phyloP scores from a whole-genome alignment of 2,113 vertebrate genomes.

The Labrus mixtus region DNA sequence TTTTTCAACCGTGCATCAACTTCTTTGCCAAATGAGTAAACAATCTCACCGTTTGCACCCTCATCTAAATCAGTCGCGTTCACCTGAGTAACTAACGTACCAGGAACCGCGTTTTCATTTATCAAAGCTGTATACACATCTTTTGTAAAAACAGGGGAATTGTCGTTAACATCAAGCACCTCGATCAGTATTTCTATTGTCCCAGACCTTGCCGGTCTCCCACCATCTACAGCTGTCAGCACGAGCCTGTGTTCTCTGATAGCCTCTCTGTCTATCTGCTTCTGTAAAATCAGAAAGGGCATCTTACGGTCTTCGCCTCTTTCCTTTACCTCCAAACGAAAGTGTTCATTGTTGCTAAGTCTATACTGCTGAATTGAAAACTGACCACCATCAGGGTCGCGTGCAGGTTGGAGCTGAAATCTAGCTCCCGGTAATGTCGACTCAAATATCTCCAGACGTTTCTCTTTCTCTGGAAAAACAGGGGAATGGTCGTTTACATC shows the following conservation, averaged over 20 bases:
- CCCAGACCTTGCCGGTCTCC: conserved; percentile 75
- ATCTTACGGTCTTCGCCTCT: conserved; percentile 74
- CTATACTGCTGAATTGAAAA: conserved; percentile 82
- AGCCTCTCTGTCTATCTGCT: conserved; percentile 76
- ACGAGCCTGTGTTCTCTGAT: conserved; percentile 56
- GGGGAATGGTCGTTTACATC: conserved; percentile 87
- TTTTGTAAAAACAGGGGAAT: conserved; percentile 76
- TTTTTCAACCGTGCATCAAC: conserved; percentile 57
- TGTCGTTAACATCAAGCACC: conserved; percentile 83
- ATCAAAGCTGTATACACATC: conserved; percentile 65
- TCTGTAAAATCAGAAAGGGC: conserved; percentile 75
- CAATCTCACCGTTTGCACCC: conserved; percentile 72
- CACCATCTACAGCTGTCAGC: conserved; percentile 80
- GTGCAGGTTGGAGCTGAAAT: conserved; percentile 83
- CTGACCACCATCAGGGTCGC: conserved; percentile 81
- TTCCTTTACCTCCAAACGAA: conserved; percentile 78
- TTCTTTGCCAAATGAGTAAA: conserved; percentile 70
- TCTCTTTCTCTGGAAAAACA: conserved; percentile 68
- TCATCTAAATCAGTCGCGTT: conserved; percentile 80
- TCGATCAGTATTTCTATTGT: conserved; percentile 61
- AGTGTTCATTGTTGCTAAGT: conserved; percentile 77
- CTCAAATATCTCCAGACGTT: conserved; percentile 79
- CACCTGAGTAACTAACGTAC: conserved; percentile 68
- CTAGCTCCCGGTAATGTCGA: conserved; percentile 74
- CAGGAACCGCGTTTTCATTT: conserved; percentile 69